Evolutionary conservation across 2,797 vertebrate species (phyloP).

Genomic region (Cercopithecus petaurista): DNA sequence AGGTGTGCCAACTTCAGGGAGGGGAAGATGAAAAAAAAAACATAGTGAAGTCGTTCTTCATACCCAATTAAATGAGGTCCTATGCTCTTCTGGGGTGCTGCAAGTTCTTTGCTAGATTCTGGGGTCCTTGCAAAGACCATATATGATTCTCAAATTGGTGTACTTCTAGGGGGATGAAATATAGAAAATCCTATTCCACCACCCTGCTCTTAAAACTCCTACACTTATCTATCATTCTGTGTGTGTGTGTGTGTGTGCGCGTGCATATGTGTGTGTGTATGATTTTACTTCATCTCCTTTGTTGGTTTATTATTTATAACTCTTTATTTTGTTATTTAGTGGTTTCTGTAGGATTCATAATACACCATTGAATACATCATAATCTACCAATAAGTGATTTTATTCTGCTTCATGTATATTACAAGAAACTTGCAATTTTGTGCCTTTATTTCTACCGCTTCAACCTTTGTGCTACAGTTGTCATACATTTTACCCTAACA

Average conservation of each 20-base stretch:
- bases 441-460: background rate
- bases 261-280: background rate
- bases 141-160: background rate
- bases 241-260: no score
- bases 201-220: background rate
- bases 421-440: background rate
- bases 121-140: background rate
- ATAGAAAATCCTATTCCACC: accelerated
- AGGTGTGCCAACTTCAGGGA: background rate
- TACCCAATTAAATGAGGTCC: background rate
- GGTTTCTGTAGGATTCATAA: background rate
- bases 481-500: background rate
- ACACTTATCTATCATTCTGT: background rate
- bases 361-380: background rate
- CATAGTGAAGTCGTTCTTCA: background rate
- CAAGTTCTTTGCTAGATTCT: background rate
- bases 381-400: background rate
- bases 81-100: background rate
- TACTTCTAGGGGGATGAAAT: background rate
- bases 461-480: background rate
- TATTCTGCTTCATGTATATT: background rate
- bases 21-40: background rate
- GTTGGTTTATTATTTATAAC: background rate
- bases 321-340: background rate
- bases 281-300: background rate